Evolutionary conservation across 2,888 invertebrate species (phyloP).

Genomic region (Mythimna lalbum): DNA sequence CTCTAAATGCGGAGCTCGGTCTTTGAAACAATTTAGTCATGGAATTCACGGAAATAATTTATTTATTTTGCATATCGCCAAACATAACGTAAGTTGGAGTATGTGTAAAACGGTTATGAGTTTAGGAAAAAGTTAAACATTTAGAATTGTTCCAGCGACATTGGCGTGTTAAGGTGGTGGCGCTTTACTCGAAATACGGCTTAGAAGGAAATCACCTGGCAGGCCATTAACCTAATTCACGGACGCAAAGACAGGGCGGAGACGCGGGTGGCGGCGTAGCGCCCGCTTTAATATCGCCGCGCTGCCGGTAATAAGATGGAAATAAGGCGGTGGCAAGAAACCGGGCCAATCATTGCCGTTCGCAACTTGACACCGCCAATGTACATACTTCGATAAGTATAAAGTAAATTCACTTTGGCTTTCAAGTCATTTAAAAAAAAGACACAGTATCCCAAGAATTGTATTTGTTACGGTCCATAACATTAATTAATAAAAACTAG

Average conservation of each 20-base stretch:
- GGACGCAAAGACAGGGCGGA: constrained; percentile 89
- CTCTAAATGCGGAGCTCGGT: neutral
- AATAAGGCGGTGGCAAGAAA: constrained; percentile 88
- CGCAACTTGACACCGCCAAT: constrained; percentile 81
- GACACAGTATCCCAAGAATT: constrained; percentile 35
- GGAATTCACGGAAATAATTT: neutral
- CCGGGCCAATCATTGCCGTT: constrained; percentile 87
- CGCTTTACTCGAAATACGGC: constrained; percentile 85
- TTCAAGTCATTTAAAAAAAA: constrained; percentile 52
- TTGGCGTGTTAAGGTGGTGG: constrained; percentile 84
- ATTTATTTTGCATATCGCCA: neutral
- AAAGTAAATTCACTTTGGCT: constrained; percentile 63
- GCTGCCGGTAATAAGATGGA: constrained; percentile 90
- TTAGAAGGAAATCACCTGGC: constrained; percentile 90
- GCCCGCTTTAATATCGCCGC: constrained; percentile 88
- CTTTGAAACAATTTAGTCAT: neutral
- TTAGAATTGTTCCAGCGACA: constrained; percentile 80
- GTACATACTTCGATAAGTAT: constrained; percentile 71
- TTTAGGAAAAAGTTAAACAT: constrained; percentile 71
- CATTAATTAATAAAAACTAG: too few species aligned
- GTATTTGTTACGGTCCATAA: neutral
- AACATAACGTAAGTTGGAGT: neutral
- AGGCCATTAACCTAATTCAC: constrained; percentile 91
- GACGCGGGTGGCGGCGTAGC: constrained; percentile 82
- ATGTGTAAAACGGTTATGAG: constrained; percentile 17